Evolutionary conservation across 2,888 invertebrate genomes (phyloP), one percentile per base, ranked within the genome.

Genomic region (Cephus pygmeus): DNA sequence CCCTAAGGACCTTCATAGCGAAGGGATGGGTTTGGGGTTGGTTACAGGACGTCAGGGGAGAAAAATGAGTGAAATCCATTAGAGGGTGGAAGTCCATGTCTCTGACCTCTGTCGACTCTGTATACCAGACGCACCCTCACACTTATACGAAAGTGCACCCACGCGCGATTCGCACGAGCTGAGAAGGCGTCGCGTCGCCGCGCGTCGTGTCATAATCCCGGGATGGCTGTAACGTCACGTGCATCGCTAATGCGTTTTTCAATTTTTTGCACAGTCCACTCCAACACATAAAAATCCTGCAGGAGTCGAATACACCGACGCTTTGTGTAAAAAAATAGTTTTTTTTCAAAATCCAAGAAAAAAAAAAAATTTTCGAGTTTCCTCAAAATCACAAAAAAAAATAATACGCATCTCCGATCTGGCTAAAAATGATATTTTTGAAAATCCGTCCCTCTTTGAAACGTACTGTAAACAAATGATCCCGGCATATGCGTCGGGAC

Each of bases 41-140:
- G 75, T 77, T 80, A 83, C 83, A 85, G 83, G 86, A 84, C 85
- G 86, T 85, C 83, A 86, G 87, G 89, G 88, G 90, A 91, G 91
- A 91, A 91, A 91, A 91, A 91, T 91, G 91, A 91, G 91, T 89
- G 90, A 91, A 91, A 91, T 91, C 91, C 91, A 85, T 85, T 85
- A 85, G 83, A 83, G 83, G 84, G 83, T 82, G 78, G 82, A 83
- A 86, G 85, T 84, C 83, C 83, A 79, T 84, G 85, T 80, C 83
- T 88, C 85, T 87, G 87, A 90, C 88, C 88, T 87, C 83, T 81
- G 86, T 87, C 87, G 87, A 88, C 40, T 88, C 85, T 81, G 76
- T 78, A 80, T 80, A 68, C 75, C 71, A 76, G 73, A 74, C 68
- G 69, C 76, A 80, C 79, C 69, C 76, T 79, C 80, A 74, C 81